phyloP scores from a whole-genome alignment of 2,797 vertebrate species.

The Helostoma temminkii region DNA sequence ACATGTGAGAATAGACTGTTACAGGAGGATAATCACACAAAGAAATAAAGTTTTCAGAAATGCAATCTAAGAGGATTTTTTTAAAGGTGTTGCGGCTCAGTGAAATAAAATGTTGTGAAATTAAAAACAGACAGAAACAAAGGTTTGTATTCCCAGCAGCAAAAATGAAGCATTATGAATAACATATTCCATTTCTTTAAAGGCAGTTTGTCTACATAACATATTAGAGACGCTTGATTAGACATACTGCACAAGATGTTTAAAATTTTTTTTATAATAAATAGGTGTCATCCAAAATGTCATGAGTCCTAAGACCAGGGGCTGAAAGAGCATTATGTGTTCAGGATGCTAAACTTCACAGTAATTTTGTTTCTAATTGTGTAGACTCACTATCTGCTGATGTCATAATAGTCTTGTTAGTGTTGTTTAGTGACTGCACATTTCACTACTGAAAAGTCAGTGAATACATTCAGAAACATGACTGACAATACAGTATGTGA shows the following conservation, averaged over 20 bases:
- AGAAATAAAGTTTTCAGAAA: conserved; percentile 19
- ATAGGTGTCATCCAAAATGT: too few species aligned
- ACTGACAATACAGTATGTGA: conserved; percentile 23
- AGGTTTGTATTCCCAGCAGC: neutral
- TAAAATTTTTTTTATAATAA: too few species aligned
- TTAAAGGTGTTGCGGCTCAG: conserved; percentile 2
- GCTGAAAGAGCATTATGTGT: too few species aligned
- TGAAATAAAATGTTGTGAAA: conserved; percentile 18
- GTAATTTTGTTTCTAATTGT: too few species aligned
- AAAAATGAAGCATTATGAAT: conserved; percentile 12
- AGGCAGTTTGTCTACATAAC: conserved; percentile 37
- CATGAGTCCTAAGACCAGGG: too few species aligned
- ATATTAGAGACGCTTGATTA: conserved; percentile 4
- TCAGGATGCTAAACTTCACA: neutral
- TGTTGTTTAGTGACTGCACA: conserved; percentile 16
- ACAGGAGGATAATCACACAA: conserved; percentile 19
- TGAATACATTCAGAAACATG: conserved; percentile 11
- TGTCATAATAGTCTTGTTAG: conserved; percentile 43
- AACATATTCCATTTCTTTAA: neutral
- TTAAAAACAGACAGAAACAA: conserved; percentile 6
- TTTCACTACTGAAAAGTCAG: neutral
- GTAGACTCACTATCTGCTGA: too few species aligned
- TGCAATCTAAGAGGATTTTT: conserved; percentile 23
- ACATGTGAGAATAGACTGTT: neutral
- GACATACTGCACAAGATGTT: neutral